Evolutionary conservation across 1,140 invertebrate genomes (phyloP).

Genomic region (Calliphora vicina): DNA sequence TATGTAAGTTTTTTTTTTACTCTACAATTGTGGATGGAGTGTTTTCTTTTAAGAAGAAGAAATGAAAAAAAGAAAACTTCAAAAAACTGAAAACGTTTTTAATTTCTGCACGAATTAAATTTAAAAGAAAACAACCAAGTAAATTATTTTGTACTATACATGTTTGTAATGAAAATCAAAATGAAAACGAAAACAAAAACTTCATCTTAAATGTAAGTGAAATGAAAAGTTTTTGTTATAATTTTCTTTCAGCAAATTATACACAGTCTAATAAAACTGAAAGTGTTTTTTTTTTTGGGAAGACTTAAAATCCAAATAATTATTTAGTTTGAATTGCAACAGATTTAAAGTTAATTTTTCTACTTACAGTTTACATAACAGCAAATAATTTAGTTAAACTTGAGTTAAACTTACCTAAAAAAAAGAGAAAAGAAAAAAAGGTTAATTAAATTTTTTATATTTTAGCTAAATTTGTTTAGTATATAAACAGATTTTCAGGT

Average conservation of each 20-base stretch:
- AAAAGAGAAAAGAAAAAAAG: background rate
- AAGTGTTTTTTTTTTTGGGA: background rate
- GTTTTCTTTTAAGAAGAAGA: background rate
- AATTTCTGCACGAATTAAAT: background rate
- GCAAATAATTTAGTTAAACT: no score
- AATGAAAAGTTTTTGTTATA: background rate
- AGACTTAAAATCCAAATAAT: background rate
- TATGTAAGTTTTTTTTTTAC: background rate
- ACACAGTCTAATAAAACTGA: background rate
- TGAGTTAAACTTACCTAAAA: background rate
- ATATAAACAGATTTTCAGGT: no score
- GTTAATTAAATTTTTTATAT: background rate
- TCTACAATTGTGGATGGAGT: background rate
- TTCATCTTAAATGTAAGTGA: background rate
- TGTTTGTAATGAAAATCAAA: background rate
- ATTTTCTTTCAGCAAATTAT: background rate
- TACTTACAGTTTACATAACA: background rate
- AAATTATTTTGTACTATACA: no score
- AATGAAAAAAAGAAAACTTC: background rate
- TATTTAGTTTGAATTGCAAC: background rate
- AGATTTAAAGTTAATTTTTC: background rate
- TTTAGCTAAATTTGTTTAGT: background rate
- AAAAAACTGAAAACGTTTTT: background rate
- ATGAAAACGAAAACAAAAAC: background rate
- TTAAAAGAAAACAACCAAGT: background rate